These are phyloP conservation scores for Dendroctonus valens DNA, from an alignment of 1,140 invertebrate genomes.

Conservation along the genomic window DNA sequence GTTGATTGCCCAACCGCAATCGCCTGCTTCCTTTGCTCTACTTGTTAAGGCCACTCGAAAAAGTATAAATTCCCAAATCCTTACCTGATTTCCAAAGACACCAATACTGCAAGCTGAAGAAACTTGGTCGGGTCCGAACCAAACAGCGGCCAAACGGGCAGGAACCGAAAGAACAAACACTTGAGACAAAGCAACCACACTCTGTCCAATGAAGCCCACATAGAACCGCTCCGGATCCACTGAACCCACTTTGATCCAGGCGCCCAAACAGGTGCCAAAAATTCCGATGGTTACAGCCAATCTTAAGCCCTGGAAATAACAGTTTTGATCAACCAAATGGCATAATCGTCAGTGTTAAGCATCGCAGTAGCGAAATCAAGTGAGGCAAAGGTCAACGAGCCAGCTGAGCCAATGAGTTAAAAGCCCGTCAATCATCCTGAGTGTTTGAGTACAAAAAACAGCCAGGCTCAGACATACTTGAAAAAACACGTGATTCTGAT, in stretches of 20 bases:
- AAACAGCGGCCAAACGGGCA: conserved; percentile 89
- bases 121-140: conserved; percentile 95
- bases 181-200: conserved; percentile 76
- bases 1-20: too few relatives aligned
- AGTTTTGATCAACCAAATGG: too few relatives aligned
- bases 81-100: conserved; percentile 98
- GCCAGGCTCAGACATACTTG: too few relatives aligned
- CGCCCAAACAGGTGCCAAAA: conserved; percentile 82
- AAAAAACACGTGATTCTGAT: too few relatives aligned
- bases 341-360: too few relatives aligned
- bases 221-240: conserved; percentile 77
- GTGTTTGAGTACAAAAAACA: too few relatives aligned
- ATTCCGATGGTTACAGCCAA: conserved; percentile 80
- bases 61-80: conserved; percentile 28
- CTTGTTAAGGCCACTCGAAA: too few relatives aligned
- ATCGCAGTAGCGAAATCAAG: too few relatives aligned
- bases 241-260: conserved; percentile 92
- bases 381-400: too few relatives aligned
- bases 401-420: too few relatives aligned
- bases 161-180: conserved; percentile 94
- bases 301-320: conserved; percentile 67
- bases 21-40: too few relatives aligned
- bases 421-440: too few relatives aligned
- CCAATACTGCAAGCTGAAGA: conserved; percentile 96
- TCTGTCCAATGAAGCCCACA: conserved; percentile 86